Evolutionary conservation across 2,797 vertebrate species (phyloP).

Genomic region (Melanotaenia trifasciata): DNA sequence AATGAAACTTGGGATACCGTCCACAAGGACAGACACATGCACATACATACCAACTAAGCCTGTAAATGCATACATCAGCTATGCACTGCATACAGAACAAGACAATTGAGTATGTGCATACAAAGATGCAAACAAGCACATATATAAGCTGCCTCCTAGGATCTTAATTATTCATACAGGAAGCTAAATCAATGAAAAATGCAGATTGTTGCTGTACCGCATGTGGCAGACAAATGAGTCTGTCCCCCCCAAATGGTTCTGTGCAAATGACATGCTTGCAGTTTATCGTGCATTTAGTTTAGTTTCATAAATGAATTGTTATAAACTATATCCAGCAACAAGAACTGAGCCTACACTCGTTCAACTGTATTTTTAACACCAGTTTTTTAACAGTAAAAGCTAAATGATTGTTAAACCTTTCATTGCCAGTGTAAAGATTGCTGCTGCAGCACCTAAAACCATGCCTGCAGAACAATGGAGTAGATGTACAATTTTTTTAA

Average conservation of each 20-base stretch:
- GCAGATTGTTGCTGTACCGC: conserved; percentile 62
- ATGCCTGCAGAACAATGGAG: conserved; percentile 16
- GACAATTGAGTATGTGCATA: conserved; percentile 25
- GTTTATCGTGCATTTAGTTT: conserved; percentile 4
- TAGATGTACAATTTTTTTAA: conserved; percentile 27
- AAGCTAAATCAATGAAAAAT: conserved; percentile 79
- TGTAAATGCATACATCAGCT: conserved; percentile 27
- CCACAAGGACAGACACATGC: conserved; percentile 24
- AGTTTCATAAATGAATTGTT: conserved; percentile 9
- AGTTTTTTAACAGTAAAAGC: conserved; percentile 27
- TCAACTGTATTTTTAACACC: conserved; percentile 20
- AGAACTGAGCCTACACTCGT: too few species aligned
- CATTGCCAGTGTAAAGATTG: conserved; percentile 1
- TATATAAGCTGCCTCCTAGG: conserved; percentile 28
- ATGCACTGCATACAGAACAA: conserved; percentile 3
- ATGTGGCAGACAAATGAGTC: conserved; percentile 61
- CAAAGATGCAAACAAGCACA: conserved; percentile 47
- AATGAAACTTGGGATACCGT: conserved; percentile 38
- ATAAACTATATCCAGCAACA: conserved; percentile 34
- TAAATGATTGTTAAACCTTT: conserved; percentile 20
- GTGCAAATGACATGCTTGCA: conserved; percentile 32
- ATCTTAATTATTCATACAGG: conserved; percentile 79
- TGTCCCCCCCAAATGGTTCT: conserved; percentile 54
- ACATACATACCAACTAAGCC: conserved; percentile 18
- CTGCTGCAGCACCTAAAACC: conserved; percentile 19